Conservation (phyloP, 2,888 invertebrate genomes). For the Xanthorhoe designata region DNA sequence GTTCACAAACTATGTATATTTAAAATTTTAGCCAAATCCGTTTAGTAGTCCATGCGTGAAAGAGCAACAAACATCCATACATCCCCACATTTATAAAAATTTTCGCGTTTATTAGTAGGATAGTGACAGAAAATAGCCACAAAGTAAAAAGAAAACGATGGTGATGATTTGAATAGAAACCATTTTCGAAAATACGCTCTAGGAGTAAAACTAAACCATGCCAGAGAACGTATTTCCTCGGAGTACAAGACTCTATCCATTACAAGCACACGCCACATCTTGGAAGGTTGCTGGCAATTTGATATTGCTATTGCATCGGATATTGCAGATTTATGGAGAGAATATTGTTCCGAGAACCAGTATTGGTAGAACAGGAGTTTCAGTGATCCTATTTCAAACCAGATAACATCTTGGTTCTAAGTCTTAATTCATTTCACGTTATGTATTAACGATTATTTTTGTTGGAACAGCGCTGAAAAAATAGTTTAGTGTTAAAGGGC, state of each 20-base stretch:
- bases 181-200: not conserved
- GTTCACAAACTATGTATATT: too few species aligned
- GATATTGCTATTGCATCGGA: conserved; percentile 3
- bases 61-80: too few species aligned
- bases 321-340: conserved; percentile 5
- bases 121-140: too few species aligned
- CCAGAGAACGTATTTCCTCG: conserved; percentile 1
- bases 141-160: not conserved
- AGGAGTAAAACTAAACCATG: not conserved
- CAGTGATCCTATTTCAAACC: not conserved
- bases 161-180: not conserved
- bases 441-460: too few species aligned
- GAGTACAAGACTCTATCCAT: conserved; percentile 8
- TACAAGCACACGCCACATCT: conserved; percentile 11
- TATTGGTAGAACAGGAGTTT: not conserved
- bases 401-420: too few species aligned
- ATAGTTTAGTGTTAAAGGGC: too few species aligned
- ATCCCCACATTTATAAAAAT: too few species aligned
- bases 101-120: too few species aligned
- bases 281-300: conserved; percentile 12
- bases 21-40: too few species aligned
- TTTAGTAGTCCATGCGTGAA: too few species aligned
- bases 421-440: too few species aligned
- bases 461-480: too few species aligned
- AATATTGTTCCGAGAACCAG: conserved; percentile 3